Percentiles rank a stretch among this genome's conserved stretches.
Evolutionary conservation across 2,797 vertebrate genomes (phyloP).

Genomic region (Scolopax rusticola): DNA sequence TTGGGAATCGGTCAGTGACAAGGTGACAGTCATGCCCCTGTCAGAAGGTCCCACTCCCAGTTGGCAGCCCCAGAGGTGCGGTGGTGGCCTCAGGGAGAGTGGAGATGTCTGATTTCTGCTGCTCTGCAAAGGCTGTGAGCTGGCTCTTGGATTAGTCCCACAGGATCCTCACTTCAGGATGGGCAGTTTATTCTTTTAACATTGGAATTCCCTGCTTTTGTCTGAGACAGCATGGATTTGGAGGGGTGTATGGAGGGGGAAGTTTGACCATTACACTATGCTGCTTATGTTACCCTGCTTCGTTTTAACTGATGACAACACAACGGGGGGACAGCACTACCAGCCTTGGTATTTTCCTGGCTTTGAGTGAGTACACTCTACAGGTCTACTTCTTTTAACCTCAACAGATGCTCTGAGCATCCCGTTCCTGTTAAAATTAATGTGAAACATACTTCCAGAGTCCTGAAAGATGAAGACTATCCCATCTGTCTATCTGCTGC

Average conservation of each 20-base stretch:
- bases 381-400: not conserved
- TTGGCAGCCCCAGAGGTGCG: not conserved
- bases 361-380: not conserved
- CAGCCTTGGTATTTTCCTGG: not conserved
- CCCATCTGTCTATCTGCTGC: not conserved
- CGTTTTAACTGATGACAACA: not conserved
- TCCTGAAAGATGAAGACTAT: not conserved
- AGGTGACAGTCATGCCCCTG: not conserved
- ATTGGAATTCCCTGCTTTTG: not conserved
- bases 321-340: not conserved
- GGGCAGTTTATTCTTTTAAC: not conserved
- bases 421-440: not conserved
- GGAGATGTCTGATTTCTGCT: not conserved
- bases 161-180: not conserved
- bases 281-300: not conserved
- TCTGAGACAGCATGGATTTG: not conserved
- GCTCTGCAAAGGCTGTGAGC: not conserved
- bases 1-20: not conserved
- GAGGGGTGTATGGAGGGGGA: not conserved
- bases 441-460: not conserved
- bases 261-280: not conserved
- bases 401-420: not conserved
- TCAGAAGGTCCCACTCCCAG: not conserved
- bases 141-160: not conserved
- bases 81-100: not conserved